phyloP scores from a whole-genome alignment of 1,140 invertebrate species.

The Thaumatotibia leucotreta region DNA sequence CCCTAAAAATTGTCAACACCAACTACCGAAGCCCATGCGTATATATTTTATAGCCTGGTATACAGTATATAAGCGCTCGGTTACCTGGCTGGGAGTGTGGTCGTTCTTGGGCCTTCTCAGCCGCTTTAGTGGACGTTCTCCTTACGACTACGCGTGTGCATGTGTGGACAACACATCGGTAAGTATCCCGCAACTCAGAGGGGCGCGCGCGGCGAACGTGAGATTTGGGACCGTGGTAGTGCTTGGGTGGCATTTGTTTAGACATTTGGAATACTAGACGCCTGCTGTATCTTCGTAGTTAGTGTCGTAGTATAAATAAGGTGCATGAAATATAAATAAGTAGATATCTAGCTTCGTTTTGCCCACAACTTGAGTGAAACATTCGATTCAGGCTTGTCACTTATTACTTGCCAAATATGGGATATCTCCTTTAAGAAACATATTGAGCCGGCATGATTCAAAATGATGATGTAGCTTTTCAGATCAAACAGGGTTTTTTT shows the following conservation, averaged over 20 bases:
- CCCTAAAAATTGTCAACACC: constrained; percentile 41
- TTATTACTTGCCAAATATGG: no score
- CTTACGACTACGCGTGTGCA: constrained; percentile 76
- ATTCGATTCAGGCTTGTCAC: no score
- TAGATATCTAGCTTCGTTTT: no score
- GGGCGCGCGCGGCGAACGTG: constrained; percentile 46
- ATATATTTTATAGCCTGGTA: constrained; percentile 44
- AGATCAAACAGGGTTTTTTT: no score
- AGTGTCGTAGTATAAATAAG: no score
- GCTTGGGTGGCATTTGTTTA: neutral
- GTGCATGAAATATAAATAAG: no score
- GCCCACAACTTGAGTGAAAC: no score
- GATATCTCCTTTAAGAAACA: no score
- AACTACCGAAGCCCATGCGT: constrained; percentile 52
- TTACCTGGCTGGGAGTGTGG: constrained; percentile 78
- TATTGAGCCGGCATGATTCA: no score
- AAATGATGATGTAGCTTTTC: no score
- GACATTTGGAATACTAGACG: no score
- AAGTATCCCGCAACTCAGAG: constrained; percentile 52
- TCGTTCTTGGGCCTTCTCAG: constrained; percentile 77
- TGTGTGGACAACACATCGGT: constrained; percentile 74
- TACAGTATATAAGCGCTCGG: constrained; percentile 61
- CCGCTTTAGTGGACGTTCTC: constrained; percentile 77
- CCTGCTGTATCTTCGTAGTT: no score
- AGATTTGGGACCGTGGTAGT: constrained; percentile 2